phyloP scores from a whole-genome alignment of 2,888 invertebrate genomes.

The Esperia sulphurella region DNA sequence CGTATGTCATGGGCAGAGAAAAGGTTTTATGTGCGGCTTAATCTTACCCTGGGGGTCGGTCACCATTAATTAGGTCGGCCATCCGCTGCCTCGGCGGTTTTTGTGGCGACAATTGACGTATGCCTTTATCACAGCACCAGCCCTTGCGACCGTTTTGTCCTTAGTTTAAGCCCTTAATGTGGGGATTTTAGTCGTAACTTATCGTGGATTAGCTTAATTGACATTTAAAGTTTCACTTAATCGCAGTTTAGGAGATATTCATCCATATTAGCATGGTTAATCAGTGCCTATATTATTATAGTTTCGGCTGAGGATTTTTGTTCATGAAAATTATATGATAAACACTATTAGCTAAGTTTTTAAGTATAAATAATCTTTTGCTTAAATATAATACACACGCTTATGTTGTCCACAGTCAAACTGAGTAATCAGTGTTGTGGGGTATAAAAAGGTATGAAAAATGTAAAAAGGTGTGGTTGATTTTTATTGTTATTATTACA shows the following conservation, averaged over 20 bases:
- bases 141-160: constrained; percentile 12
- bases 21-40: constrained; percentile 69
- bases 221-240: not conserved
- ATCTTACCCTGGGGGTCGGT: constrained; percentile 48
- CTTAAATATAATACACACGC: too few species aligned
- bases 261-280: too few species aligned
- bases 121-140: constrained; percentile 21
- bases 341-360: too few species aligned
- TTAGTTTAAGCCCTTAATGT: constrained; percentile 10
- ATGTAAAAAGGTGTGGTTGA: too few species aligned
- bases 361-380: too few species aligned
- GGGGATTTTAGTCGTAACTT: constrained; percentile 4
- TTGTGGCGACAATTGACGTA: constrained; percentile 39
- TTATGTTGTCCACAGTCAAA: too few species aligned
- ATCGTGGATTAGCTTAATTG: constrained; percentile 6
- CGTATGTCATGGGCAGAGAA: constrained; percentile 53
- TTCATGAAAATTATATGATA: too few species aligned
- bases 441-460: too few species aligned
- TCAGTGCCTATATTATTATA: too few species aligned
- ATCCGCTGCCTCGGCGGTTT: constrained; percentile 33
- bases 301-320: too few species aligned
- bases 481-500: too few species aligned
- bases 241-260: not conserved
- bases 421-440: too few species aligned
- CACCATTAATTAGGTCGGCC: constrained; percentile 40